Evolutionary conservation across 2,888 invertebrate species (phyloP).

Genomic region (Cryptosula pallasiana): DNA sequence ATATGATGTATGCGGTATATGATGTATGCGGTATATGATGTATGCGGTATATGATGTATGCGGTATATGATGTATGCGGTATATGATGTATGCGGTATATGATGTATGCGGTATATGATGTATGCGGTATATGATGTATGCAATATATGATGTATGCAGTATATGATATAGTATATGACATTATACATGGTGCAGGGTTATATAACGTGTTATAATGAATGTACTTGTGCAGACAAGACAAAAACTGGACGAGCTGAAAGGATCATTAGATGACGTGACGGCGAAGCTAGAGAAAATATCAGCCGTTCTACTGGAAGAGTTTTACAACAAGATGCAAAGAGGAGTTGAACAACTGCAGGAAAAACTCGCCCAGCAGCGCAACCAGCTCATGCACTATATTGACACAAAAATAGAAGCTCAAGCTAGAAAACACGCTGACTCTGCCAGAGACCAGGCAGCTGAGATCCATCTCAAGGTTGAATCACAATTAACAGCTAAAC

Average conservation of each 20-base stretch:
- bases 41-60: too few species aligned
- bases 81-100: too few species aligned
- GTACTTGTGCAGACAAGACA: background rate
- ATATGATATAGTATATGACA: too few species aligned
- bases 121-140: too few species aligned
- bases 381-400: background rate
- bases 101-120: too few species aligned
- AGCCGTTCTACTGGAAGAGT: background rate
- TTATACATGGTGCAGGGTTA: too few species aligned
- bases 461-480: slow-evolving; percentile 16
- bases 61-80: too few species aligned
- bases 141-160: too few species aligned
- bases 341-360: background rate
- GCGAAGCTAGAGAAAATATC: background rate
- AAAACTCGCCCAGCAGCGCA: background rate
- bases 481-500: too few species aligned
- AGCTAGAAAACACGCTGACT: background rate
- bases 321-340: background rate
- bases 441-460: slow-evolving; percentile 20
- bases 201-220: too few species aligned
- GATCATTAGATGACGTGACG: background rate
- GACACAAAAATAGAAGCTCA: background rate
- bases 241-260: slow-evolving; percentile 13
- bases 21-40: too few species aligned
- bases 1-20: too few species aligned